These are phyloP conservation scores for Silurus meridionalis DNA, from an alignment of 2,113 vertebrate species.

Conservation along the genomic window DNA sequence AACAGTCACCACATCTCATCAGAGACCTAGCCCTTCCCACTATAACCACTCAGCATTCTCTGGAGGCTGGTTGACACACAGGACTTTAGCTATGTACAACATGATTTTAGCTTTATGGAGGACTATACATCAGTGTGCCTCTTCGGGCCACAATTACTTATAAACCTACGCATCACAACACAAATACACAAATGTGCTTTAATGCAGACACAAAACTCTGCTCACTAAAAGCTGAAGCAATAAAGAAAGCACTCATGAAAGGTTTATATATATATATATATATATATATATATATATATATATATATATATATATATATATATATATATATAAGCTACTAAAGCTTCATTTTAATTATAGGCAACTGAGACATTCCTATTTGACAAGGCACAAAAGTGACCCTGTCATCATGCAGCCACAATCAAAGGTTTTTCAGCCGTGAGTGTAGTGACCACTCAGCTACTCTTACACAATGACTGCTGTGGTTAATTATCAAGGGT, in stretches of 20 bases:
- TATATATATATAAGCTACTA: no score
- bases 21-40: background rate
- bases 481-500: constrained; percentile 52
- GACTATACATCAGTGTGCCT: background rate
- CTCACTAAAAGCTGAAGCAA: background rate
- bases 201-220: background rate
- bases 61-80: background rate
- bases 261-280: background rate
- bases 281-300: no score
- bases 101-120: background rate
- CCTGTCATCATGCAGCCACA: constrained; percentile 33
- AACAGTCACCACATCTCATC: background rate
- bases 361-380: constrained; percentile 19
- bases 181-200: background rate
- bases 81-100: background rate
- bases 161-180: background rate
- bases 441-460: constrained; percentile 49
- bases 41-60: background rate
- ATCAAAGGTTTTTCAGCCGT: constrained; percentile 47
- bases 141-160: background rate
- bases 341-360: constrained; percentile 10
- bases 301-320: no score
- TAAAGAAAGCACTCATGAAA: constrained; percentile 6
- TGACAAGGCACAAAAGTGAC: constrained; percentile 37
- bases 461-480: constrained; percentile 45